A percentile compares a stretch with the other conserved stretches of the same genome.
These are phyloP conservation scores for Montipora foliosa DNA, from an alignment of 64 coral and sea anemone species.

Conservation along the genomic window DNA sequence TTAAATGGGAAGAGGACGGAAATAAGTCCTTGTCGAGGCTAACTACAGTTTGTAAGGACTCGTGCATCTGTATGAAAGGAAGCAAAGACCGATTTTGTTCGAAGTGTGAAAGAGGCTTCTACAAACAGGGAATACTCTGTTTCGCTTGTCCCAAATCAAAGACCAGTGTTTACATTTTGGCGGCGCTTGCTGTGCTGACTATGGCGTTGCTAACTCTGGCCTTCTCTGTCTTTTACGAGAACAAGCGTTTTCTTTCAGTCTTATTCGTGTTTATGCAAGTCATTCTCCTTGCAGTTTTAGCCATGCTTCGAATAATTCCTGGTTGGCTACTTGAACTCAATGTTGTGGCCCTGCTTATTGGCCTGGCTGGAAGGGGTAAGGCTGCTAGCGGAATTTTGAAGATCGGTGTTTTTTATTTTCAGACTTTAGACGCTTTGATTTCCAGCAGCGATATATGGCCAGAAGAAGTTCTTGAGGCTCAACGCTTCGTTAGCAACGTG, in stretches of 20 bases:
- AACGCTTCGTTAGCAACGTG: constrained; percentile 64
- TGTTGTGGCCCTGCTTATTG: constrained; percentile 60
- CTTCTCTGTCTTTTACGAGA: constrained; percentile 16
- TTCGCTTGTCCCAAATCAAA: constrained; percentile 47
- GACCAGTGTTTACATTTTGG: constrained; percentile 36
- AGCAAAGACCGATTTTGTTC: constrained; percentile 79
- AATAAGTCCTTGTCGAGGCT: not conserved
- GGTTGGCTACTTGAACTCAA: constrained; percentile 84
- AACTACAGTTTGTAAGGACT: constrained; percentile 41
- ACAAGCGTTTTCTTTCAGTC: not conserved
- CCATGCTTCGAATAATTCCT: constrained; percentile 70
- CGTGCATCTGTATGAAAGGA: constrained; percentile 73
- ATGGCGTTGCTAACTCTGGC: not conserved
- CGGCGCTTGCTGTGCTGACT: constrained; percentile 39
- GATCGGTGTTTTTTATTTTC: constrained; percentile 87
- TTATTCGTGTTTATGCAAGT: constrained; percentile 43
- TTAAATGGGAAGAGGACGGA: not conserved
- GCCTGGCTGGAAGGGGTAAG: constrained; percentile 66
- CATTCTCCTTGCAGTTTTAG: constrained; percentile 63
- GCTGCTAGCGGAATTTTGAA: constrained; percentile 55
- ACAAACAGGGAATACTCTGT: constrained; percentile 71
- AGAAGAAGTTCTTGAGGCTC: constrained; percentile 35
- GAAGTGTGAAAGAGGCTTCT: constrained; percentile 61
- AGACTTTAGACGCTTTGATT: constrained; percentile 80
- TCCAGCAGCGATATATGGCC: constrained; percentile 71